phyloP scores from a whole-genome alignment of 2,797 vertebrate genomes.

The Manis crassicaudata region DNA sequence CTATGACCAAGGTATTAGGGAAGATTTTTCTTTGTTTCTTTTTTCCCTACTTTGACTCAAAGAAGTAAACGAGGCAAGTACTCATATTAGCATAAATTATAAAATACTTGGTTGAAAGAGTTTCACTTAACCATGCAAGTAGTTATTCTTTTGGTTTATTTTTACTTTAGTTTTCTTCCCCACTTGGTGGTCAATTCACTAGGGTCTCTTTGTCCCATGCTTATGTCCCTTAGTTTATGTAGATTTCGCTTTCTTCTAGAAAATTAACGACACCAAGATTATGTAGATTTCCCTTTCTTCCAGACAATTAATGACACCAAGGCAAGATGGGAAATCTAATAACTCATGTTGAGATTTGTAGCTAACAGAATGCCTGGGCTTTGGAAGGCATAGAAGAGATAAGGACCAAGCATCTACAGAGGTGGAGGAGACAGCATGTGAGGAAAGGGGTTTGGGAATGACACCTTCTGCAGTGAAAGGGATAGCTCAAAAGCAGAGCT shows the following conservation, averaged over 20 bases:
- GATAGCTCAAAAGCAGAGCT: not conserved
- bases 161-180: not conserved
- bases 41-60: not conserved
- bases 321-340: not conserved
- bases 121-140: not conserved
- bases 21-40: not conserved
- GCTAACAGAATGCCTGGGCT: not conserved
- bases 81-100: not conserved
- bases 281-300: not conserved
- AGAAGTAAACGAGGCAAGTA: not conserved
- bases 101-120: not conserved
- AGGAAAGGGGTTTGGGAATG: not conserved
- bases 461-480: not conserved
- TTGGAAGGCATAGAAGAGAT: not conserved
- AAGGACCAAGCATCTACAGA: not conserved
- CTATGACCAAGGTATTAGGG: not conserved
- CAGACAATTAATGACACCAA: not conserved
- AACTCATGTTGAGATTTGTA: not conserved
- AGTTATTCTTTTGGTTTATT: not conserved
- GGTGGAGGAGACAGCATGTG: fast-evolving
- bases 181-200: not conserved
- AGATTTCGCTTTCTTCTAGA: not conserved
- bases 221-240: not conserved
- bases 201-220: not conserved
- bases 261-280: too few species aligned